Base-by-base conservation (phyloP, 2,797 vertebrate genomes). In the Phoxinus dragarum region DNA sequence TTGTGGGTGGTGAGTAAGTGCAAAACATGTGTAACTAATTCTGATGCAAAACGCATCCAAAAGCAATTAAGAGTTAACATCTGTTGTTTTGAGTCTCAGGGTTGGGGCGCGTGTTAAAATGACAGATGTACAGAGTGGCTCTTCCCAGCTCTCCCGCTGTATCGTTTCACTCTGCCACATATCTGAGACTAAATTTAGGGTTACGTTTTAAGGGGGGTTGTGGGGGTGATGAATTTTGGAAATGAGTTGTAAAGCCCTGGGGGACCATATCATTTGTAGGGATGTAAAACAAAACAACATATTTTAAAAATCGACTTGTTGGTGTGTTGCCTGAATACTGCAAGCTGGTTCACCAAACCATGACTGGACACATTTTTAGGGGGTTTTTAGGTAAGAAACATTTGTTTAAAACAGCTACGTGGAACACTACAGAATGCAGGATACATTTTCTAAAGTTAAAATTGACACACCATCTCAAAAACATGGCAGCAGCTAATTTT, bases 41-140 rank as follows among this genome's bases (percentile, higher is more conserved):
- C 77, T 54, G 76, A 72, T 76, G 21, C 69, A 73, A 49, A 67
- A 84, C n/a, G 9, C 80, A 77, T 71, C 84, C 86, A 84, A 87
- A 86, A 88, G 81, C 86, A 85, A 89, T 89, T 90, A 91, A 89
- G 74, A 90, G 86, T 88, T 87, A 90, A 89, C 91, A 91, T 90
- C 90, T 90, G 91, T 88, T 90, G 88, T 90, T 89, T 90, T 82
- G 84, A 87, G 81, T 88, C 67, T 75, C 78, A 59, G 68, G 80
- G 66, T 81, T 12, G 56, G 82, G 38, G 71, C 31, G 47, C 72
- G 2, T 87, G 82, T 79, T 87, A 83, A 83, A 86, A 86, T 88
- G 84, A 88, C 90, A 90, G 89, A 90, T 88, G 87, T 82, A 89
- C 59, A 34, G 75, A 85, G 64, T 74, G 11, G 36, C 44, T 52